Conservation (phyloP, 2,113 vertebrate species). For the Columba livia region DNA sequence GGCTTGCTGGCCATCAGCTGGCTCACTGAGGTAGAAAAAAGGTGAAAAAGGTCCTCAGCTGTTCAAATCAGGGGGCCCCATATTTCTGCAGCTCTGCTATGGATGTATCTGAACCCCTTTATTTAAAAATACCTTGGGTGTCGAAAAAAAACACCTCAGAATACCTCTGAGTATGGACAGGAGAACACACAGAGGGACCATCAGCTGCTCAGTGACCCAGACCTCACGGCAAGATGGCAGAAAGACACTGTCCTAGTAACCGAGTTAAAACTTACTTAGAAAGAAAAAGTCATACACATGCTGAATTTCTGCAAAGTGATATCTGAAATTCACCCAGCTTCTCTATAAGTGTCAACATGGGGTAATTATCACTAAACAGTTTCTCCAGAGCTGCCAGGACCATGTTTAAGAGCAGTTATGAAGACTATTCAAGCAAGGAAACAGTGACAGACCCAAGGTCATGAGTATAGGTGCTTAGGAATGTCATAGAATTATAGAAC, state of each 20-base stretch:
- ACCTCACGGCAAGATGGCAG: neutral
- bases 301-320: neutral
- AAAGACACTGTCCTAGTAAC: neutral
- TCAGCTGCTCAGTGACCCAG: neutral
- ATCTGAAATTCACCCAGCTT: neutral
- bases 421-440: neutral
- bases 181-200: neutral
- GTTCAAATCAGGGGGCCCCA: neutral
- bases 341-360: neutral
- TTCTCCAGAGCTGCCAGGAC: neutral
- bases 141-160: neutral
- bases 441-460: neutral
- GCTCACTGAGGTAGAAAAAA: neutral
- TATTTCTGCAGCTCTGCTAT: neutral
- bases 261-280: neutral
- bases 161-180: neutral
- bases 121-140: neutral
- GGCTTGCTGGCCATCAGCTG: accelerated
- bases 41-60: neutral
- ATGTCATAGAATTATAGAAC: neutral
- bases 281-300: neutral
- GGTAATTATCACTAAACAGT: neutral
- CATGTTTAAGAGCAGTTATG: neutral
- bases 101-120: neutral
- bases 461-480: neutral